Evolutionary conservation across 2,113 vertebrate species (phyloP).

Genomic region (Murina feae): DNA sequence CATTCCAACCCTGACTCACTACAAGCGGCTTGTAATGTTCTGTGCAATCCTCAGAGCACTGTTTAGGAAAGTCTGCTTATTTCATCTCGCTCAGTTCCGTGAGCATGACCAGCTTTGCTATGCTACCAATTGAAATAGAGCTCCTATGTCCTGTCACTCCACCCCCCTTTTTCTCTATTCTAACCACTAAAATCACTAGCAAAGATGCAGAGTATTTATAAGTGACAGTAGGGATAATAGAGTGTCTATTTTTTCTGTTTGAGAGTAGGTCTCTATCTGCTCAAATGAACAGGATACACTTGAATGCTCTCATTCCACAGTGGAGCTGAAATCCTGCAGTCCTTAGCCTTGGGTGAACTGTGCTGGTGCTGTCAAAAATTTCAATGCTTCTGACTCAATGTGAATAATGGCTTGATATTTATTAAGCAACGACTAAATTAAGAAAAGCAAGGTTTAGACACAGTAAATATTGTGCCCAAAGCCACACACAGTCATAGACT

Average conservation of each 20-base stretch:
- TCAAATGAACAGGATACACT: background rate
- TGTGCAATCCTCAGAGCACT: background rate
- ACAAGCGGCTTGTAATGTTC: background rate
- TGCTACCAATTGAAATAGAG: background rate
- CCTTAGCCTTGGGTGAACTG: background rate
- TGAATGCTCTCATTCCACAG: background rate
- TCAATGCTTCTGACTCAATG: background rate
- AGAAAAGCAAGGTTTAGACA: background rate
- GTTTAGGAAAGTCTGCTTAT: background rate
- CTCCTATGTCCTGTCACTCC: background rate
- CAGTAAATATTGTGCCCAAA: background rate
- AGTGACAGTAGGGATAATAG: background rate
- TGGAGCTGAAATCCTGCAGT: background rate
- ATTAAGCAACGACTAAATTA: background rate
- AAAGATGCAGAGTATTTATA: background rate
- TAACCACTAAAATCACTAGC: background rate
- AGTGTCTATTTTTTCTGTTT: constrained; percentile 7
- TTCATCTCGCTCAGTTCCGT: background rate
- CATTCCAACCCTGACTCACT: background rate
- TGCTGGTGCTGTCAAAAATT: background rate
- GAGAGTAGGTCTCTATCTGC: background rate
- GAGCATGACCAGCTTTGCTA: background rate
- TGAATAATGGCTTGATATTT: background rate
- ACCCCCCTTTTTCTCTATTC: background rate
- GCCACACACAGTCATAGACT: background rate